Percentiles rank a stretch among this genome's conserved stretches.
phyloP scores from a whole-genome alignment of 2,888 invertebrate genomes.

The Drosophila kokeensis region DNA sequence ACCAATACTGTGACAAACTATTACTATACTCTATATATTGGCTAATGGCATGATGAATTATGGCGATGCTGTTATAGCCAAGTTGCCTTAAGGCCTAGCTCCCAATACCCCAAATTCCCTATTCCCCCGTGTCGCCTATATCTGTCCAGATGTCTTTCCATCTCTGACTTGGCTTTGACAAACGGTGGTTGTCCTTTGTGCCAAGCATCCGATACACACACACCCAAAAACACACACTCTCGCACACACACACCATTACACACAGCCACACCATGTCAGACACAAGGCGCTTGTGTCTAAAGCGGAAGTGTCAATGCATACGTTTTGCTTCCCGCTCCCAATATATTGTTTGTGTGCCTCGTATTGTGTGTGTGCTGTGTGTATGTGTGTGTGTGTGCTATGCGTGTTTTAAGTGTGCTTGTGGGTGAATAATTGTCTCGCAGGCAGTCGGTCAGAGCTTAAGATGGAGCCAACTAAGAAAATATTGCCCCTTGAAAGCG shows the following conservation, averaged over 20 bases:
- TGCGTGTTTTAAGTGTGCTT: constrained; percentile 8
- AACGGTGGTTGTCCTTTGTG: constrained; percentile 57
- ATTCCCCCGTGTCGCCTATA: not conserved
- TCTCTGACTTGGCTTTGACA: constrained; percentile 49
- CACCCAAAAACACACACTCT: constrained; percentile 9
- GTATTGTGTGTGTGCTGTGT: constrained; percentile 5
- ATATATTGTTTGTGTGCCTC: not conserved
- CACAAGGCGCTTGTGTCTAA: constrained; percentile 65
- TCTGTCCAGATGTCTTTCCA: constrained; percentile 21
- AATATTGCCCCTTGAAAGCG: constrained; percentile 49
- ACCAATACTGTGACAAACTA: constrained; percentile 53
- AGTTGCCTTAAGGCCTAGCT: constrained; percentile 28
- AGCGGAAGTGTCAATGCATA: constrained; percentile 75
- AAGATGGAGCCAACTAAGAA: constrained; percentile 35
- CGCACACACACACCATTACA: constrained; percentile 15
- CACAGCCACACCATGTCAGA: constrained; percentile 21
- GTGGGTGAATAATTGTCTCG: constrained; percentile 29
- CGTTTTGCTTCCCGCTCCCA: constrained; percentile 44
- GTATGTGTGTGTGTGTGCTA: constrained; percentile 8
- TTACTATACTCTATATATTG: constrained; percentile 45
- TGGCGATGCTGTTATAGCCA: constrained; percentile 55
- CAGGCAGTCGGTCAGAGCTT: constrained; percentile 50
- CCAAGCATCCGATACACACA: constrained; percentile 55
- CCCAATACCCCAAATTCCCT: constrained; percentile 4
- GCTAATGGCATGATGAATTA: constrained; percentile 77